Conservation (phyloP, 2,113 vertebrate genomes). For the Dicaeum eximium region DNA sequence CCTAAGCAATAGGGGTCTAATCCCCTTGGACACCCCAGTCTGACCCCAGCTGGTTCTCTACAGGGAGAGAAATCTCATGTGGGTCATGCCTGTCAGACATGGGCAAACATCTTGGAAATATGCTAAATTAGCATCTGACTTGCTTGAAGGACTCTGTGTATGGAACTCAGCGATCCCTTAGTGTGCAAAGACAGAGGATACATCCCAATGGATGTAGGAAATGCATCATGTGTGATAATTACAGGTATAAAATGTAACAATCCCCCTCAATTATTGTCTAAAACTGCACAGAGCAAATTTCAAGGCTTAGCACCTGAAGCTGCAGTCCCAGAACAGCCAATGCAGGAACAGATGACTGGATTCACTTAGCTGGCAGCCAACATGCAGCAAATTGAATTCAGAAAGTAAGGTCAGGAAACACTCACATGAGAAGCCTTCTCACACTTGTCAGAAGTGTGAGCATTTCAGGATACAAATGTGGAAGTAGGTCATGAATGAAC, state of each 20-base stretch:
- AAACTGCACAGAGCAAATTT: not conserved
- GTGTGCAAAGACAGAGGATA: not conserved
- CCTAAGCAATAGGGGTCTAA: not conserved
- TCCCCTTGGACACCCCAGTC: not conserved
- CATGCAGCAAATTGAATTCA: not conserved
- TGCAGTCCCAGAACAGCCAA: not conserved
- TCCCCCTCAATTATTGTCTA: not conserved
- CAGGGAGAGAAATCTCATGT: not conserved
- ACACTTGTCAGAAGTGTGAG: not conserved
- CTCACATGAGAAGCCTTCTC: not conserved
- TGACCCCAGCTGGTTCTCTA: not conserved
- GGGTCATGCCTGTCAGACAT: not conserved
- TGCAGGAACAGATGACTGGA: not conserved
- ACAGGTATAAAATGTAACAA: not conserved
- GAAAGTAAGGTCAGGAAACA: not conserved
- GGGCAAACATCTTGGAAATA: not conserved
- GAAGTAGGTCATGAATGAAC: not conserved
- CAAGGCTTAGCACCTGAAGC: not conserved
- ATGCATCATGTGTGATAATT: not conserved
- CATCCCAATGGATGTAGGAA: not conserved
- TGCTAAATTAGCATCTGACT: not conserved
- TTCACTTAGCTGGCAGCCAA: not conserved
- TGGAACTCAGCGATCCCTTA: not conserved
- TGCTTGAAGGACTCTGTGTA: not conserved
- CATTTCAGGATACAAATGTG: not conserved